These are phyloP conservation scores for Anagyrus pseudococci DNA, from an alignment of 2,888 invertebrate genomes.

Conservation along the genomic window DNA sequence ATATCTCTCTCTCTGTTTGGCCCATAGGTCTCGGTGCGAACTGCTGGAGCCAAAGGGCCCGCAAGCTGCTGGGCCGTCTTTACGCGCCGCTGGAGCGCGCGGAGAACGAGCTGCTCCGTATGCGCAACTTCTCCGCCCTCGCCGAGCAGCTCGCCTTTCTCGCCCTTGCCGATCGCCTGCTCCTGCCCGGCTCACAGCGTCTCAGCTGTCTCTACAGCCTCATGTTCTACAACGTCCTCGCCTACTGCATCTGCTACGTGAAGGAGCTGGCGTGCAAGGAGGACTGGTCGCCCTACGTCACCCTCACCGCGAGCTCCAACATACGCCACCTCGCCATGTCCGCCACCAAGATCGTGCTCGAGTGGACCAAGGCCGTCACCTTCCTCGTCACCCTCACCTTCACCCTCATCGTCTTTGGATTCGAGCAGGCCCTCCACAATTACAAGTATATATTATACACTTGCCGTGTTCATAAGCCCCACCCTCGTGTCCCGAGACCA, in stretches of 20 bases:
- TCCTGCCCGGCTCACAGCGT: slow-evolving; percentile 64
- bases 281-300: slow-evolving; percentile 80
- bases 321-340: slow-evolving; percentile 83
- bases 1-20: too few relatives aligned
- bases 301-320: slow-evolving; percentile 74
- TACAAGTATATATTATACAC: too few relatives aligned
- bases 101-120: slow-evolving; percentile 71
- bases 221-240: slow-evolving; percentile 83
- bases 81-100: slow-evolving; percentile 65
- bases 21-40: too few relatives aligned
- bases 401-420: slow-evolving; percentile 75
- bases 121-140: slow-evolving; percentile 76
- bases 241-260: slow-evolving; percentile 79
- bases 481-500: too few relatives aligned
- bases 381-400: slow-evolving; percentile 80
- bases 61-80: slow-evolving; percentile 5
- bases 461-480: too few relatives aligned
- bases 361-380: slow-evolving; percentile 83
- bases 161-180: slow-evolving; percentile 73
- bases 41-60: too few relatives aligned
- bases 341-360: slow-evolving; percentile 79
- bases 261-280: slow-evolving; percentile 76
- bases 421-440: slow-evolving; percentile 74
- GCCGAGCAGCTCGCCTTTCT: slow-evolving; percentile 77
- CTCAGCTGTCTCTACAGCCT: slow-evolving; percentile 78